These are phyloP conservation scores for Cydia amplana DNA, from an alignment of 1,140 invertebrate species.

Conservation along the genomic window DNA sequence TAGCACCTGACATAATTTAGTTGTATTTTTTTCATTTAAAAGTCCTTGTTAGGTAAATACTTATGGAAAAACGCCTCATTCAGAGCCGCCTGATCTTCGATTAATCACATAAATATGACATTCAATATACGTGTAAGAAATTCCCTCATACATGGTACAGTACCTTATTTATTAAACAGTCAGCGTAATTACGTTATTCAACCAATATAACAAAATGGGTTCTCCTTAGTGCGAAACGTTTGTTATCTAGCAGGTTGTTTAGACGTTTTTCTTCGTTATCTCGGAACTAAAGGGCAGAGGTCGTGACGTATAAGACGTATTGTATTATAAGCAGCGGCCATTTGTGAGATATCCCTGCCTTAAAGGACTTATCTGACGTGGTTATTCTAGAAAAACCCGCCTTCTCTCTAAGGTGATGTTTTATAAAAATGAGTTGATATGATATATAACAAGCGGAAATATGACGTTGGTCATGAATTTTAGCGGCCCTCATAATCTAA, in stretches of 20 bases:
- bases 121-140: neutral
- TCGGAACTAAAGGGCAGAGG: slow-evolving; percentile 37
- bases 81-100: too few species aligned
- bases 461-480: slow-evolving; percentile 11
- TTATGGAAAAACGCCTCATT: too few species aligned
- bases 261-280: slow-evolving; percentile 32
- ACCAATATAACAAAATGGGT: neutral
- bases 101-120: neutral
- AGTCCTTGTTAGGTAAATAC: too few species aligned
- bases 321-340: slow-evolving; percentile 37
- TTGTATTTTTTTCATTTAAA: too few species aligned
- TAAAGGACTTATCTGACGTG: neutral
- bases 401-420: neutral
- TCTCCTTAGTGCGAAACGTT: slow-evolving; percentile 18
- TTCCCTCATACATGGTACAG: neutral
- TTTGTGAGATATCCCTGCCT: slow-evolving; percentile 23
- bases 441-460: slow-evolving; percentile 31
- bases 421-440: slow-evolving; percentile 13
- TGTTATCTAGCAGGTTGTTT: slow-evolving; percentile 22
- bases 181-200: neutral
- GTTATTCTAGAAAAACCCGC: slow-evolving; percentile 21
- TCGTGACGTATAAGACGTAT: slow-evolving; percentile 34
- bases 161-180: neutral
- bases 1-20: too few species aligned
- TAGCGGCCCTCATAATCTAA: neutral